phyloP scores from a whole-genome alignment of 2,888 invertebrate genomes.

The Drosophila testacea region DNA sequence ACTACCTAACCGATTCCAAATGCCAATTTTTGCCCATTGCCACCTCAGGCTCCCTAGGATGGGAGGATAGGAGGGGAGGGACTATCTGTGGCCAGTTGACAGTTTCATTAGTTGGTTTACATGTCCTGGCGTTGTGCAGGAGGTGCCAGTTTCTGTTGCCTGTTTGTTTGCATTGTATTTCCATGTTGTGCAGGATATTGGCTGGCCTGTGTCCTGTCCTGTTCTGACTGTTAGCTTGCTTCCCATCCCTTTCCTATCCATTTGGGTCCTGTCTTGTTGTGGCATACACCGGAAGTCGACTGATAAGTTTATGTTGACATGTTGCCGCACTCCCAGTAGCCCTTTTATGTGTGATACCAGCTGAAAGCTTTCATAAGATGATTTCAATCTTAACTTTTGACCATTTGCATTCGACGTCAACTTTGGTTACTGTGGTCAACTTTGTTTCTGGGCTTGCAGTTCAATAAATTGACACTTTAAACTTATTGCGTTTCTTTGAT shows the following conservation, averaged over 20 bases:
- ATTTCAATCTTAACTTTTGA: constrained; percentile 71
- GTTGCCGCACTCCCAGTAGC: constrained; percentile 22
- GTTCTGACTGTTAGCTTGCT: constrained; percentile 3
- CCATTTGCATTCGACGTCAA: constrained; percentile 34
- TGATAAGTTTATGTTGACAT: constrained; percentile 74
- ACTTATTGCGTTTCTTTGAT: too few relatives aligned
- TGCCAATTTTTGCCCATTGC: constrained; percentile 1
- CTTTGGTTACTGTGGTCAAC: constrained; percentile 22
- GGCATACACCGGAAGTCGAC: constrained; percentile 68
- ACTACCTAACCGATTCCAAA: constrained; percentile 8
- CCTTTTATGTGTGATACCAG: constrained; percentile 19
- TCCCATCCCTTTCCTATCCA: background rate
- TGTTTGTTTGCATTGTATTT: constrained; percentile 76
- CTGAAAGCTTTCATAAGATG: constrained; percentile 72
- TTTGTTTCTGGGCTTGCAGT: background rate
- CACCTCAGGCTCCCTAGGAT: background rate
- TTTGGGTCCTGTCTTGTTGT: constrained; percentile 54
- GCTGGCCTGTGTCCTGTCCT: constrained; percentile 44
- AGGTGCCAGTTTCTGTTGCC: constrained; percentile 38
- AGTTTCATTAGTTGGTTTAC: constrained; percentile 81
- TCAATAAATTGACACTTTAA: constrained; percentile 1
- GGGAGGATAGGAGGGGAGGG: too few relatives aligned
- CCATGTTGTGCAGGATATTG: constrained; percentile 78
- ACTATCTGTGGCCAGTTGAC: constrained; percentile 79
- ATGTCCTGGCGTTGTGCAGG: constrained; percentile 48